A percentile compares a stretch with the other conserved stretches of the same genome.
Conservation (phyloP, 2,888 invertebrate species). For the Diaprepes abbreviatus region DNA sequence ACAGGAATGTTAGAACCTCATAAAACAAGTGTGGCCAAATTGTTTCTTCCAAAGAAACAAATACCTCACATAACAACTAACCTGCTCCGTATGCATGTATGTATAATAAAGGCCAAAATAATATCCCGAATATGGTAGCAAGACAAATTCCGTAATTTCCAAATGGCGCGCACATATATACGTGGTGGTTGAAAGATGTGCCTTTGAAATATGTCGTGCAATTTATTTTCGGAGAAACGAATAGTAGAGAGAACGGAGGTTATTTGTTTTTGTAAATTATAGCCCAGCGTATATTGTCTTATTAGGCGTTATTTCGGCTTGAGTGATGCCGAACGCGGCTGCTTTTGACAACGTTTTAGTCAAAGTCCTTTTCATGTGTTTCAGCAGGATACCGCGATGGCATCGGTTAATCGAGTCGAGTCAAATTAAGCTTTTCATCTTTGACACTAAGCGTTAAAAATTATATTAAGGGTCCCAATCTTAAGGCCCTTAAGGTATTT, state of each 20-base stretch:
- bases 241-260: constrained; percentile 31
- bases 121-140: neutral
- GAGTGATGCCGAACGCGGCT: constrained; percentile 33
- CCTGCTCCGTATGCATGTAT: neutral
- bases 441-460: neutral
- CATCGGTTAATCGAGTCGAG: constrained; percentile 2
- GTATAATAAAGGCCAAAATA: constrained; percentile 3
- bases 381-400: neutral
- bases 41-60: constrained; percentile 10
- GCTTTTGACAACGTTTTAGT: constrained; percentile 44
- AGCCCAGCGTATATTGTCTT: constrained; percentile 46
- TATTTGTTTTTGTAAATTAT: constrained; percentile 45
- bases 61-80: neutral
- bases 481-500: too few species aligned
- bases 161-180: constrained; percentile 35
- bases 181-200: constrained; percentile 32
- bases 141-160: constrained; percentile 31
- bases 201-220: constrained; percentile 35
- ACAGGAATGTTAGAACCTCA: neutral
- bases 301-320: constrained; percentile 46
- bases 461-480: too few species aligned
- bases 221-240: constrained; percentile 37
- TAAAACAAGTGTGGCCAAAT: constrained; percentile 6
- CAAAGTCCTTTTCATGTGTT: constrained; percentile 38
- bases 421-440: neutral